Base-by-base conservation (phyloP, 2,888 invertebrate genomes). In the Meloe dianella region DNA sequence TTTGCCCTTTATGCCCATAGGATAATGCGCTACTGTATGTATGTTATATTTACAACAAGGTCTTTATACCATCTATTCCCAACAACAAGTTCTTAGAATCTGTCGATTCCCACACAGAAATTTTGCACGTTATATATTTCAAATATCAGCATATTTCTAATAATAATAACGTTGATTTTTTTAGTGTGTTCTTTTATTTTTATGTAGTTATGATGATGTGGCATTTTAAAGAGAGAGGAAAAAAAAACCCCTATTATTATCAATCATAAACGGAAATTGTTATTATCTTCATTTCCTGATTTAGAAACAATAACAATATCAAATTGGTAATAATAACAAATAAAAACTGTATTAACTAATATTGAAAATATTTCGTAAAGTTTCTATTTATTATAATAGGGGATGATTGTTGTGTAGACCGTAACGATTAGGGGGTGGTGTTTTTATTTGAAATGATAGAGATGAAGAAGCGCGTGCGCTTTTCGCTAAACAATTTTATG, bases 341-440 rank as follows among this genome's bases (percentile, higher is more conserved):
- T 35, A 61, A 30, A 3, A 8, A 58, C 17, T 17, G 22, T 9
- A 20, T 2, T 20, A 3, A 47, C 3, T 20, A 47, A 47, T 20
- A n/a, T 20, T 7, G 47, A 47, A 20, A 10, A 47, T 47, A 47
- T 20, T 47, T 20, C 6, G 17, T 6, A 20, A 12, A 47, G 9
- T 20, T 47, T 20, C 9, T 47, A 10, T 20, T n/a, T 3, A 47
- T 20, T 47, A 20, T 20, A n/a, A 47, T 4, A 7, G 47, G 47
- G 47, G 41, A 5, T 17, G 41, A 41, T 2, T n/a, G 4, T 27
- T 27, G 27, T 41, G 20, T 63, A 64, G 59, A 64, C 59, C 64
- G 67, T 68, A 68, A 68, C 68, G 68, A 68, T 68, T 63, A 68
- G 68, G 66, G 68, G 68, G 63, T 65, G 63, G 27, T 27, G 12